Evolutionary conservation across 2,797 vertebrate species (phyloP).

Genomic region (Chrysolophus pictus): DNA sequence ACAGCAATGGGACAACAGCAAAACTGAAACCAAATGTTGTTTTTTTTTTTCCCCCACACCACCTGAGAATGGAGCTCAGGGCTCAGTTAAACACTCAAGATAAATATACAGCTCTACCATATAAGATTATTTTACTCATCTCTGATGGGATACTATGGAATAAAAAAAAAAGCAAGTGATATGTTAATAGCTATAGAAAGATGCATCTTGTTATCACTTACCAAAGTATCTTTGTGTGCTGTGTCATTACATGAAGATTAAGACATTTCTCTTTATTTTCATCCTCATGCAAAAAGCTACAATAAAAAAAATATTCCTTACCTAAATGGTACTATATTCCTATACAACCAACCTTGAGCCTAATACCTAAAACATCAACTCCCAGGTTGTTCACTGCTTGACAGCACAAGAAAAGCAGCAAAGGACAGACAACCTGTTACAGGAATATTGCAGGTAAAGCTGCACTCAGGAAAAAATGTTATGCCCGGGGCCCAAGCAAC

Average conservation of each 20-base stretch:
- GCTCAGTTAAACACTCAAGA: background rate
- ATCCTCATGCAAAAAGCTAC: background rate
- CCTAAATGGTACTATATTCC: background rate
- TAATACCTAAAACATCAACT: background rate
- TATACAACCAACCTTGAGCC: background rate
- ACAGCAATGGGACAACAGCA: background rate
- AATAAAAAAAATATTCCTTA: background rate
- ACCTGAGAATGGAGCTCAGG: conserved; percentile 25
- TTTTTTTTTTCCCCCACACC: background rate
- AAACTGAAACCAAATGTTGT: background rate
- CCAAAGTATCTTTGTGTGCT: background rate
- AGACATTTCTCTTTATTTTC: background rate
- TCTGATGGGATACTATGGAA: background rate
- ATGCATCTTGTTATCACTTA: background rate
- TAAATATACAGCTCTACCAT: background rate
- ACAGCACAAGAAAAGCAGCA: background rate
- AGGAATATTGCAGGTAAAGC: background rate
- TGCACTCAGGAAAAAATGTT: conserved; percentile 10
- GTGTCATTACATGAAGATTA: background rate
- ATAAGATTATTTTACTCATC: background rate
- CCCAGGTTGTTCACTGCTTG: background rate
- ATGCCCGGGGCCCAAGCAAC: background rate
- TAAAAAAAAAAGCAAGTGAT: background rate
- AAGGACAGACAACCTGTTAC: background rate
- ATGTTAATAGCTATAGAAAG: background rate